phyloP scores from a whole-genome alignment of 1,140 invertebrate species.

The Archivesica marissinica region DNA sequence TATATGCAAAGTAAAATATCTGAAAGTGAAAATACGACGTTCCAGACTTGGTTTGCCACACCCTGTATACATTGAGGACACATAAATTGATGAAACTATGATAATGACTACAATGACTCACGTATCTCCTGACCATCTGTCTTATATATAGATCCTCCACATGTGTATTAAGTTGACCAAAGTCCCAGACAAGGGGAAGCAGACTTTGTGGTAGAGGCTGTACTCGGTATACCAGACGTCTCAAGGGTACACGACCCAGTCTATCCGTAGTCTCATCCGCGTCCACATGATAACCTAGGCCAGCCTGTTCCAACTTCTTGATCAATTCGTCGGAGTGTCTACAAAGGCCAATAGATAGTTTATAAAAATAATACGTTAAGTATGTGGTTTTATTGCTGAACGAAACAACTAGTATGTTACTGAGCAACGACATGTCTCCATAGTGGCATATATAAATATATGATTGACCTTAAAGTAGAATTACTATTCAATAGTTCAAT shows the following conservation, averaged over 20 bases:
- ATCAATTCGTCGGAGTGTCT: slow-evolving; percentile 79
- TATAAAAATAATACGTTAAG: too few relatives aligned
- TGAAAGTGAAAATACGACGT: too few relatives aligned
- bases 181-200: slow-evolving; percentile 81
- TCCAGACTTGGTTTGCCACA: too few relatives aligned
- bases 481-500: too few relatives aligned
- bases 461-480: too few relatives aligned
- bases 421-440: background rate
- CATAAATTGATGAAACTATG: too few relatives aligned
- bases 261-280: slow-evolving; percentile 75
- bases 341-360: background rate
- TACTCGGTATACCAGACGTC: slow-evolving; percentile 81
- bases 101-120: slow-evolving; percentile 59
- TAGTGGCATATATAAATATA: too few relatives aligned
- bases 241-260: slow-evolving; percentile 79
- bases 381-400: too few relatives aligned
- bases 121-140: slow-evolving; percentile 76
- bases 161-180: slow-evolving; percentile 75
- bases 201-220: slow-evolving; percentile 79
- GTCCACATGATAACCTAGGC: slow-evolving; percentile 79
- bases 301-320: slow-evolving; percentile 76
- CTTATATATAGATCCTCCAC: slow-evolving; percentile 78
- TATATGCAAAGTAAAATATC: too few relatives aligned
- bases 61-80: too few relatives aligned
- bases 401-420: too few relatives aligned